Evolutionary conservation across 92 coral and sea anemone species (phyloP).

Genomic region (Virgularia gustaviana): DNA sequence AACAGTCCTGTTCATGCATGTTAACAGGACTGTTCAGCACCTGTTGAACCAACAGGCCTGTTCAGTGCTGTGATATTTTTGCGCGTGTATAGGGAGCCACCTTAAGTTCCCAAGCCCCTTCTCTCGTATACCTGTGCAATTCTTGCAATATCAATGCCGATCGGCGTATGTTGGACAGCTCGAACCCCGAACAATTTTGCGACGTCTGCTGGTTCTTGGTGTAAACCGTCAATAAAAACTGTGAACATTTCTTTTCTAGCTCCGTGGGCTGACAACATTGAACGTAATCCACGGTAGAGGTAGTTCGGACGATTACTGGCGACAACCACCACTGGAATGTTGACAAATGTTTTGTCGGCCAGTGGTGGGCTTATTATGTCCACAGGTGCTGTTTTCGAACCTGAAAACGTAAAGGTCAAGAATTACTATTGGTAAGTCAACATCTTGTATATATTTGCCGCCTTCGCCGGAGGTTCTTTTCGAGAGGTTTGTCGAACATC

Average conservation of each 20-base stretch:
- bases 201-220: slow-evolving; percentile 81
- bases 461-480: no score
- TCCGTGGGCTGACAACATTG: slow-evolving; percentile 76
- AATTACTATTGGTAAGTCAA: no score
- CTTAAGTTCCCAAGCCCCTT: no score
- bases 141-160: slow-evolving; percentile 90
- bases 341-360: slow-evolving; percentile 55
- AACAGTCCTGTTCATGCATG: no score
- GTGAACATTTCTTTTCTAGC: slow-evolving; percentile 60
- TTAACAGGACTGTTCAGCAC: no score
- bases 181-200: slow-evolving; percentile 74
- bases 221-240: slow-evolving; percentile 83
- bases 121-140: slow-evolving; percentile 88
- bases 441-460: no score
- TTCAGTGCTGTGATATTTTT: no score
- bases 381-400: slow-evolving; percentile 78
- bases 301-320: slow-evolving; percentile 94
- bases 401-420: no score
- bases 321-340: slow-evolving; percentile 74
- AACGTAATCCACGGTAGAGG: slow-evolving; percentile 82
- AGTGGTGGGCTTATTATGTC: slow-evolving; percentile 65
- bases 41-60: no score
- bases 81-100: no score
- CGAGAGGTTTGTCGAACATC: no score
- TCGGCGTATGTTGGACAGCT: slow-evolving; percentile 83